These are phyloP conservation scores for Hapalemur alaotrensis DNA, from an alignment of 2,797 vertebrate genomes.

Conservation along the genomic window DNA sequence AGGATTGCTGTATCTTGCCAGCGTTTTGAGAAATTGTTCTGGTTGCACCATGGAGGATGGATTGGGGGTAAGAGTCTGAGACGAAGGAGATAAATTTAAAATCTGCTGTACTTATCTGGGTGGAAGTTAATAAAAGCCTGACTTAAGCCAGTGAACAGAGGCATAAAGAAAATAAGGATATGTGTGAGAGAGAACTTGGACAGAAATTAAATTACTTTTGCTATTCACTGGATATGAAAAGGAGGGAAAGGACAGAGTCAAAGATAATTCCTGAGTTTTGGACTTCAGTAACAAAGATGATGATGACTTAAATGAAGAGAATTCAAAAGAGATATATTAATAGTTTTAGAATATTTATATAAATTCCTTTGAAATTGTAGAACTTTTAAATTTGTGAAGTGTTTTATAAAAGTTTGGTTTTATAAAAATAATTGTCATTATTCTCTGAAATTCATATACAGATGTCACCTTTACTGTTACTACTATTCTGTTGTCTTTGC, in stretches of 20 bases:
- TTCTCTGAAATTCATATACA: not conserved
- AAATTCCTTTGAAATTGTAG: not conserved
- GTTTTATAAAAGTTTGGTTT: not conserved
- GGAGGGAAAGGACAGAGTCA: not conserved
- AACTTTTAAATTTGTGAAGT: not conserved
- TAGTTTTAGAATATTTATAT: not conserved
- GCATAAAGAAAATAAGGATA: not conserved
- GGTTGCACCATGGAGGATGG: not conserved
- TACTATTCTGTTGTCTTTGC: not conserved
- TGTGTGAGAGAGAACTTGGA: not conserved
- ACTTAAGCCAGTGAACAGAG: not conserved
- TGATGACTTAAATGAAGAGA: not conserved
- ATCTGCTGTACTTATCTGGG: not conserved
- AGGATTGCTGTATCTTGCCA: rapidly evolving
- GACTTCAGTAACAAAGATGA: not conserved
- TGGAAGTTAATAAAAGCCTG: not conserved
- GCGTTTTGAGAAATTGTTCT: not conserved
- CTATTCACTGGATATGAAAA: not conserved
- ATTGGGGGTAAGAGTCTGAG: not conserved
- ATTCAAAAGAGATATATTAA: not conserved
- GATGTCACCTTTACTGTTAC: not conserved
- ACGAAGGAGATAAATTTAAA: not conserved
- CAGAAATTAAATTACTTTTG: not conserved
- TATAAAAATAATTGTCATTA: not conserved
- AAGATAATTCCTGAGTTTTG: not conserved